Base-by-base conservation (phyloP, 92 coral and sea anemone species). In the Porites rus region DNA sequence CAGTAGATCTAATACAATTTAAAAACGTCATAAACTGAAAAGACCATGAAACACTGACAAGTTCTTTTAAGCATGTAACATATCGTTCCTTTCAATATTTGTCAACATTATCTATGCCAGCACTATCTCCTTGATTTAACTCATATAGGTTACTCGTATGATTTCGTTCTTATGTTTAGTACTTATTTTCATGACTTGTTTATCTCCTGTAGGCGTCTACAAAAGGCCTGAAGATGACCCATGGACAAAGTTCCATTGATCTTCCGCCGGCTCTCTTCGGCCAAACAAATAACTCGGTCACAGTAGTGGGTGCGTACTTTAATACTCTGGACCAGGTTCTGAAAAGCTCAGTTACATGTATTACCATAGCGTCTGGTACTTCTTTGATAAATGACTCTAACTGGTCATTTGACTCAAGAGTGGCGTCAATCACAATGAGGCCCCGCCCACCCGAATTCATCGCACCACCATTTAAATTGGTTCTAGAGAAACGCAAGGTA, bases 381-480 rank as follows among this genome's bases (percentile, higher is more conserved):
- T 79, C 84, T 22, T 16, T 51, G 2, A 2, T 10, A 4, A 71
- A 28, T 58, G 61, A 38, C 18, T 64, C 78, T 25, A 58, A 65
- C 10, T 83, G 83, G 78, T 51, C 66, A 43, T 25, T 72, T 4
- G 80, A 82, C 58, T 90, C 93, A 18, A 65, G 69, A 25, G 31
- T 90, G 18, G 75, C 86, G 22, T 90, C 93, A 46, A 67, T 83
- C 59, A 86, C 93, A 1, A 78, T 90, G 11, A 79, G 76, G 70
- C 93, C 93, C 31, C 78, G 73, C 65, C 86, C 78, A 62, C 58
- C 56, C 43, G 51, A 56, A 17, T 52, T 31, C n/a, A 77, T 90
- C 18, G 58, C 80, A 2, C 87, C 83, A 1, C 93, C 90, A 22
- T 87, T 90, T 67, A 90, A 53, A 52, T 21, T 90, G 46, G 90